These are phyloP conservation scores for Limnephilus marmoratus DNA, from an alignment of 2,888 invertebrate species.

Conservation along the genomic window DNA sequence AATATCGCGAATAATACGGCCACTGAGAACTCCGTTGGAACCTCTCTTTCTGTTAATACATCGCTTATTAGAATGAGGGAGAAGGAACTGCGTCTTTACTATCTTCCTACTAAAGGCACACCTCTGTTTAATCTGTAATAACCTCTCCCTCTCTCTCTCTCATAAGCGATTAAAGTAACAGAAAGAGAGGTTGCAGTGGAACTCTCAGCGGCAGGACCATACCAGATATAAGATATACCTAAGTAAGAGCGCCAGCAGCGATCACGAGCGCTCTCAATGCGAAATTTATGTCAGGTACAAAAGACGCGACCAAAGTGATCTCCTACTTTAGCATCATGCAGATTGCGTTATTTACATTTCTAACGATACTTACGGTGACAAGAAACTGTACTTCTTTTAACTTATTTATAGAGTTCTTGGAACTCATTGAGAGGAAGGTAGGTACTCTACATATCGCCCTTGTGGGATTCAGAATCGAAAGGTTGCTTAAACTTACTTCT, in stretches of 20 bases:
- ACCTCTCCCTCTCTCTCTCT: neutral
- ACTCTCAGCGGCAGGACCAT: neutral
- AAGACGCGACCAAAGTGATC: slow-evolving; percentile 50
- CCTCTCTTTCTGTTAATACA: neutral
- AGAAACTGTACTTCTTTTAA: neutral
- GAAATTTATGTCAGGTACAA: slow-evolving; percentile 61
- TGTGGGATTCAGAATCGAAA: too few species aligned
- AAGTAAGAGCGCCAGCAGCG: slow-evolving; percentile 31
- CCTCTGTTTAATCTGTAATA: neutral
- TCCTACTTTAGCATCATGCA: slow-evolving; percentile 49
- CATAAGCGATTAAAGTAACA: neutral
- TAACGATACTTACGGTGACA: slow-evolving; percentile 50
- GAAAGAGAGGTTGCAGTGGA: neutral
- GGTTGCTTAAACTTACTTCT: too few species aligned
- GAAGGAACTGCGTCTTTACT: neutral
- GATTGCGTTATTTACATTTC: slow-evolving; percentile 55
- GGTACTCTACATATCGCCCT: neutral
- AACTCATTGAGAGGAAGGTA: neutral
- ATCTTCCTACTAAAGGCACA: neutral
- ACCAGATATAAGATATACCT: slow-evolving; percentile 28
- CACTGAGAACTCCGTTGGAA: neutral
- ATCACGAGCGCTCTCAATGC: slow-evolving; percentile 58
- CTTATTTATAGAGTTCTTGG: neutral
- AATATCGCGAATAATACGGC: neutral
- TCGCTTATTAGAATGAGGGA: neutral